Base-by-base conservation (phyloP, 1,140 invertebrate species). In the Drosophila hydei region DNA sequence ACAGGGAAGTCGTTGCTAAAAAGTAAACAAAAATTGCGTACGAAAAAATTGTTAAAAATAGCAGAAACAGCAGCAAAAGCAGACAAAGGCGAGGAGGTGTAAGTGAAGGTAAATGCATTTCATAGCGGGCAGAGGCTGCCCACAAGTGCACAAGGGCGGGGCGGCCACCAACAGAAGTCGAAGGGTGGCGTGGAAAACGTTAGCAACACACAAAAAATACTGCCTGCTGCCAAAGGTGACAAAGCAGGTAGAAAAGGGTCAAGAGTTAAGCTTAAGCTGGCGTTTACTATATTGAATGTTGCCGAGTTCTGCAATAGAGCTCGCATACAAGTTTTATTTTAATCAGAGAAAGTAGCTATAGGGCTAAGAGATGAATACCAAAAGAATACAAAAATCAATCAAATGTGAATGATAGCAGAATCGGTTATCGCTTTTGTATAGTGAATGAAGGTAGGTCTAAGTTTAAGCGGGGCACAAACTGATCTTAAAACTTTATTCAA, bases 11-110 rank as follows among this genome's bases (percentile, higher is more conserved):
- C 36, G 51, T 21, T 48, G 56, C 47, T 52, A 68, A 72, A 68
- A 65, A 72, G 50, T 55, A 61, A 60, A 60, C 55, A 72, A 67
- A 65, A 73, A 75, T 61, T 61, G 50, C 51, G 30, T 50, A 51
- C 36, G 48, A 56, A 75, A 75, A 70, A 75, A 75, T 65, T 77
- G 60, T 63, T 71, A 64, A 77, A 77, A 75, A 71, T 65, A 65
- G 56, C 72, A 75, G 42, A 65, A 75, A 19, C 38, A 60, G 51
- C 36, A 33, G 56, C 72, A 70, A 36, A 61, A 71, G 25, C 38
- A 64, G 47, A 45, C 64, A 69, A 52, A 27, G 30, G 4, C 23
- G 14, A 43, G 19, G 11, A 18, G 14, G n/a, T 16, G 38, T 8
- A 18, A n/a, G 14, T 43, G 16, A 8, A 18, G 2, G 8, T n/a